These are phyloP conservation scores for Tipula unca DNA, from an alignment of 2,888 invertebrate genomes.

Conservation along the genomic window DNA sequence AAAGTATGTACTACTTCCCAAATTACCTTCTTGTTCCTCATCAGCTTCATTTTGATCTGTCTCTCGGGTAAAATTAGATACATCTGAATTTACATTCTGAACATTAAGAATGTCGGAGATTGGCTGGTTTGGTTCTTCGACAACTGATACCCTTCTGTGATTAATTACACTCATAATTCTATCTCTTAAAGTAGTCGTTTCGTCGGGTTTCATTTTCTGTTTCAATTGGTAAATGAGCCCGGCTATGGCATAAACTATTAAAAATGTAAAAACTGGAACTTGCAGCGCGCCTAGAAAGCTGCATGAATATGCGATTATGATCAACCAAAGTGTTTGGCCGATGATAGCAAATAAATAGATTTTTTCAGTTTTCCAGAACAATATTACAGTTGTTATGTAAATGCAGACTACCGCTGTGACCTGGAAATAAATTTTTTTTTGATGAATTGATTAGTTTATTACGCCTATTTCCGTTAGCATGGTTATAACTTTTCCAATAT, in stretches of 20 bases:
- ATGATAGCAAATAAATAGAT: slow-evolving; percentile 56
- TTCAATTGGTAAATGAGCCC: slow-evolving; percentile 50
- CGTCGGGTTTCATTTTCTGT: not conserved
- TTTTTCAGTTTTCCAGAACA: slow-evolving; percentile 68
- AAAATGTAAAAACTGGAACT: slow-evolving; percentile 61
- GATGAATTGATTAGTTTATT: slow-evolving; percentile 24
- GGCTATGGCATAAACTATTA: slow-evolving; percentile 55
- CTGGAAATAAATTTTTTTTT: slow-evolving; percentile 44
- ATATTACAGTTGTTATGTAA: slow-evolving; percentile 61
- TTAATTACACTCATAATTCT: not conserved
- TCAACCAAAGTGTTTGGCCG: slow-evolving; percentile 66
- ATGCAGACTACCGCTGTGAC: slow-evolving; percentile 55
- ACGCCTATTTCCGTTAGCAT: no score
- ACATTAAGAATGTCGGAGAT: not conserved
- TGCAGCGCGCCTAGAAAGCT: slow-evolving; percentile 67
- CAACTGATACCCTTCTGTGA: not conserved
- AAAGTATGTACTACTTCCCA: slow-evolving; percentile 62
- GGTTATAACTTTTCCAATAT: no score
- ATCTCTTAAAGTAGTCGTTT: not conserved
- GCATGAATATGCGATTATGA: slow-evolving; percentile 65
- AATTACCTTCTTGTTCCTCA: slow-evolving; percentile 39
- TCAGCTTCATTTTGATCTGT: slow-evolving; percentile 35
- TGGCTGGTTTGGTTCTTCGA: not conserved
- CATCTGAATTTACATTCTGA: not conserved
- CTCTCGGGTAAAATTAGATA: not conserved